Conservation (phyloP, 2,888 invertebrate genomes). For the Athetis lepigone region DNA sequence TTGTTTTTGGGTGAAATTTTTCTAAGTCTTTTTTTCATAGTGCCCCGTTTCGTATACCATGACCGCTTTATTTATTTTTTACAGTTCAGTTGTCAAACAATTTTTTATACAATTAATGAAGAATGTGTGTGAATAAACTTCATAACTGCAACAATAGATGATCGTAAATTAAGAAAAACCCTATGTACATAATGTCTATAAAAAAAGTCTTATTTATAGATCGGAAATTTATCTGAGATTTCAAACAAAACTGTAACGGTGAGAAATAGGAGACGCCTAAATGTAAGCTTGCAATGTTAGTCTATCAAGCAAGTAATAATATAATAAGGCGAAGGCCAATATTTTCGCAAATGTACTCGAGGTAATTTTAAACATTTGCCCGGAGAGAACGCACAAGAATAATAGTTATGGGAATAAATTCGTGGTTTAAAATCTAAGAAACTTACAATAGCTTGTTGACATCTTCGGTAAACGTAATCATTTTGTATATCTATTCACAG, state of each 20-base stretch:
- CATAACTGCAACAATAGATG: neutral
- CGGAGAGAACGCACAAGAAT: neutral
- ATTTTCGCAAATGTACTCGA: neutral
- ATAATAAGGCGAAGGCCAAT: neutral
- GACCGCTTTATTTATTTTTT: conserved; percentile 16
- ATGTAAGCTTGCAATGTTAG: neutral
- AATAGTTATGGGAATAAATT: neutral
- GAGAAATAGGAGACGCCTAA: conserved; percentile 30
- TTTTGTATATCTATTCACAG: conserved; percentile 60
- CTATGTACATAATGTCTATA: neutral
- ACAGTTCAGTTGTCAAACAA: conserved; percentile 19
- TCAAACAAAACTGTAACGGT: conserved; percentile 46
- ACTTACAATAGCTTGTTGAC: conserved; percentile 85
- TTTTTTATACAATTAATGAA: neutral
- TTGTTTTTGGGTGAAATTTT: too few species aligned
- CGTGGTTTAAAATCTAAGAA: conserved; percentile 20
- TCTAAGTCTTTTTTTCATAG: too few species aligned
- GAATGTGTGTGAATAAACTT: neutral
- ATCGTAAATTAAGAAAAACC: neutral
- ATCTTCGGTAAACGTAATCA: conserved; percentile 78
- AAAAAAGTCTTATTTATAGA: conserved; percentile 22
- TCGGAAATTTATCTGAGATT: conserved; percentile 18
- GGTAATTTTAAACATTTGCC: neutral
- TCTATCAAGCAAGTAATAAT: neutral
- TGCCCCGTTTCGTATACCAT: too few species aligned